Conservation (phyloP, 2,797 vertebrate species). For the Sebastes alutus region DNA sequence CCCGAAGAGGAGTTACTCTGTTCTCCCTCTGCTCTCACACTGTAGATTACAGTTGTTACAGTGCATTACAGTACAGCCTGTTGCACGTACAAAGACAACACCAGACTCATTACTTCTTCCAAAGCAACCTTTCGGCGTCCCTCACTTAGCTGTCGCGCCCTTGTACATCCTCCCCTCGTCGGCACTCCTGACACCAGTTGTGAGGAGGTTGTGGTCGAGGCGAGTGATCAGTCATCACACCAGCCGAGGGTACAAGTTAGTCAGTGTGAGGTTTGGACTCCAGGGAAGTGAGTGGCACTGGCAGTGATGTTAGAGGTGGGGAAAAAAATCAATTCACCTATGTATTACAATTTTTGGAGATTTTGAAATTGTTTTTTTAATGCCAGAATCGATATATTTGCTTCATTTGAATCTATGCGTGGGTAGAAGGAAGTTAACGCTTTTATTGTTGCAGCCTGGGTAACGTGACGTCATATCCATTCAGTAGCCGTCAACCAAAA, state of each 20-base stretch:
- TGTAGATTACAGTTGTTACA: conserved; percentile 44
- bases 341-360: no score
- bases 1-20: conserved; percentile 13
- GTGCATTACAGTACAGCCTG: conserved; percentile 8
- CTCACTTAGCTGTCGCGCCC: conserved; percentile 33
- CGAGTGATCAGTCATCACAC: conserved; percentile 40
- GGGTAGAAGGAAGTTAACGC: no score
- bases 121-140: conserved; percentile 26
- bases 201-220: conserved; percentile 51
- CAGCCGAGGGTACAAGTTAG: conserved; percentile 27
- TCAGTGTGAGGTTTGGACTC: conserved; percentile 36
- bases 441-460: no score
- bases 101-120: conserved; percentile 24
- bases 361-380: no score
- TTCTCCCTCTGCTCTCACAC: conserved; percentile 12
- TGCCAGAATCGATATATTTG: no score
- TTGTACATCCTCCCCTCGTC: conserved; percentile 26
- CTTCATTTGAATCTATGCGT: fast-evolving
- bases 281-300: conserved; percentile 26
- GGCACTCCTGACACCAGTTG: conserved; percentile 34
- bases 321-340: no score
- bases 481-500: no score
- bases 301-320: neutral
- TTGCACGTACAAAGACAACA: conserved; percentile 44
- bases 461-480: no score